A percentile compares a stretch with the other conserved stretches of the same genome.
Evolutionary conservation across 2,888 invertebrate species (phyloP).

Genomic region (Diplazon laetatorius): DNA sequence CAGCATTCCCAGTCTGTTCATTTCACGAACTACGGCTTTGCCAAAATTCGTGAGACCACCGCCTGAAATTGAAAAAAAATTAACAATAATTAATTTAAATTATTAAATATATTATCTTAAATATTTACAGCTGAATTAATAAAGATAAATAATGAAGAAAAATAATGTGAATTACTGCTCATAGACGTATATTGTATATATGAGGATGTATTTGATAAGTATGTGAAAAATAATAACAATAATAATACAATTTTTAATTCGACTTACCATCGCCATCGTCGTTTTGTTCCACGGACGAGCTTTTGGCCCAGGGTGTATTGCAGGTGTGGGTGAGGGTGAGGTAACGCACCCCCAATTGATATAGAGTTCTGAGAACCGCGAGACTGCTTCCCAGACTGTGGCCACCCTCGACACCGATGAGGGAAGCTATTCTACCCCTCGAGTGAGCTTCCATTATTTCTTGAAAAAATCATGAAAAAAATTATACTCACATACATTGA

Average conservation of each 20-base stretch:
- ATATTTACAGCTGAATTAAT: neutral
- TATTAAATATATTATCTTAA: constrained; percentile 7
- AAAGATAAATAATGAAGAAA: neutral
- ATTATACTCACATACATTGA: too few species aligned
- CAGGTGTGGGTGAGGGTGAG: constrained; percentile 93
- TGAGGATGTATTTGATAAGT: too few species aligned
- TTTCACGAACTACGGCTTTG: constrained; percentile 92
- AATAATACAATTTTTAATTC: neutral
- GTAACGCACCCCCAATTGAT: constrained; percentile 93
- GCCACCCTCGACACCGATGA: constrained; percentile 96
- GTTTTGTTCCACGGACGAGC: constrained; percentile 78
- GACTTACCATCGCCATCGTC: constrained; percentile 75
- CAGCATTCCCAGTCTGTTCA: constrained; percentile 97
- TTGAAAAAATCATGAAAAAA: too few species aligned
- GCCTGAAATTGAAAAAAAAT: constrained; percentile 65
- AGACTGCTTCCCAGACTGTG: constrained; percentile 95
- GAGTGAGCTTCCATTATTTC: constrained; percentile 88
- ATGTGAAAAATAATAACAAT: too few species aligned
- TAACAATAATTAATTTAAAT: neutral
- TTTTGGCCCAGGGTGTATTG: constrained; percentile 90
- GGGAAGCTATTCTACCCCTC: constrained; percentile 91
- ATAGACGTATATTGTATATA: too few species aligned
- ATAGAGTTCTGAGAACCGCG: constrained; percentile 93
- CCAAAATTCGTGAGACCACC: constrained; percentile 79
- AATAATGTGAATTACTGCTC: neutral